Evolutionary conservation across 1,140 invertebrate species (phyloP), one percentile per base, ranked within the genome.

Genomic region (Anoplolepis gracilipes): DNA sequence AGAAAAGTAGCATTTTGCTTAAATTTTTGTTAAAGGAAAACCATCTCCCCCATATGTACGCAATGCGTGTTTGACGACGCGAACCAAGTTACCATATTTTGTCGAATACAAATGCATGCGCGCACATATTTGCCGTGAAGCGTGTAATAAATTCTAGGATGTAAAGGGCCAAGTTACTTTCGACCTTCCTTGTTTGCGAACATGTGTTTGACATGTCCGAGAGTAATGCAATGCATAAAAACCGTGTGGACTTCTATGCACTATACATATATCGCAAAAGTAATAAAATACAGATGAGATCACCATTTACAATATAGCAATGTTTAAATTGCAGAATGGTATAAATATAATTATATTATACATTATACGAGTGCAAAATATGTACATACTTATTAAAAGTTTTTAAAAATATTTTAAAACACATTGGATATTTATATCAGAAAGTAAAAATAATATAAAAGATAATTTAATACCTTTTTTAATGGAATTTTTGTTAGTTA

Each of bases 81-180:
- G 36, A 53, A 85, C 22, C 75, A 78, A 49, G 53, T 55, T 73
- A 61, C 53, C n/a, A 28, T 61, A 72, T 28, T 13, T 72, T 11
- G 69, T 72, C 67, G 78, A 82, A 82, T 72, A 84, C 19, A 84
- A 76, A 84, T 78, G 57, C 42, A 84, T 62, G 25, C 69, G 19
- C 33, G 42, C 39, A 84, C 39, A 64, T 84, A 78, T 84, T 78
- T 76, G 62, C 33, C 30, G 25, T 16, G 25, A n/a, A 82, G 39
- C 67, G 11, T 61, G 53, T 73, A 82, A 82, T 82, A 73, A 79
- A 82, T 82, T 82, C 53, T n/a, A 25, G 36, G 19, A 8, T 19
- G 28, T 59, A 73, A 73, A 82, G 78, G 42, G 19, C 53, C 53
- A 46, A 11, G 49, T 42, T 39, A 39, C 36, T 73, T 59, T 19